These are phyloP conservation scores for Drosophila lowei DNA, from an alignment of 1,140 invertebrate species.

Conservation along the genomic window DNA sequence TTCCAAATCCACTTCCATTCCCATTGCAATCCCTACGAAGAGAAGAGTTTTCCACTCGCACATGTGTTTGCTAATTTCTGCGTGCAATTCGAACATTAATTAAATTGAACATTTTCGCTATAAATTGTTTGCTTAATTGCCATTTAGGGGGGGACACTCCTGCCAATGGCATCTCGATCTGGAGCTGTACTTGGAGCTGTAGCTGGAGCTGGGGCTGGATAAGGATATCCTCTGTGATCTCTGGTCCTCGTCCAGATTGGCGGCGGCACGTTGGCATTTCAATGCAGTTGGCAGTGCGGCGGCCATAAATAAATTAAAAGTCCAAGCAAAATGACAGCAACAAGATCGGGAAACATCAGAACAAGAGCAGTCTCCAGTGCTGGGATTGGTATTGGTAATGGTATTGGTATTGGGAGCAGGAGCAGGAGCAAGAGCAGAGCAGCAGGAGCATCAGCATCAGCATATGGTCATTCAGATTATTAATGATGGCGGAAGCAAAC, in stretches of 20 bases:
- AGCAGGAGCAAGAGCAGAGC: slow-evolving; percentile 8
- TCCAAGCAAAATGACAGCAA: slow-evolving; percentile 76
- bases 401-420: slow-evolving; percentile 9
- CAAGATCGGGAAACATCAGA: slow-evolving; percentile 69
- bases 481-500: slow-evolving; percentile 75
- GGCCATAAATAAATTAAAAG: slow-evolving; percentile 81
- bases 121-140: slow-evolving; percentile 82
- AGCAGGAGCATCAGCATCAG: slow-evolving; percentile 32
- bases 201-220: slow-evolving; percentile 16
- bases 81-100: slow-evolving; percentile 79
- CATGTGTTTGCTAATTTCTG: slow-evolving; percentile 80
- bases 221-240: slow-evolving; percentile 12
- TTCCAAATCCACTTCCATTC: slow-evolving; percentile 7
- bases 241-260: slow-evolving; percentile 28
- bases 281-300: slow-evolving; percentile 61
- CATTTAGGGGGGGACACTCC: slow-evolving; percentile 57
- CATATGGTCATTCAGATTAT: slow-evolving; percentile 69
- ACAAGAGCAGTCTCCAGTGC: slow-evolving; percentile 59
- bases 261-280: slow-evolving; percentile 54
- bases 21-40: background rate
- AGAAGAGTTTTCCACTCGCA: slow-evolving; percentile 42
- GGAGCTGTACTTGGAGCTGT: slow-evolving; percentile 12
- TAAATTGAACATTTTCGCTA: slow-evolving; percentile 77
- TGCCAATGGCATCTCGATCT: background rate
- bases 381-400: slow-evolving; percentile 3